Evolutionary conservation across 1,140 invertebrate species (phyloP).

Genomic region (Bombus cullumanus): DNA sequence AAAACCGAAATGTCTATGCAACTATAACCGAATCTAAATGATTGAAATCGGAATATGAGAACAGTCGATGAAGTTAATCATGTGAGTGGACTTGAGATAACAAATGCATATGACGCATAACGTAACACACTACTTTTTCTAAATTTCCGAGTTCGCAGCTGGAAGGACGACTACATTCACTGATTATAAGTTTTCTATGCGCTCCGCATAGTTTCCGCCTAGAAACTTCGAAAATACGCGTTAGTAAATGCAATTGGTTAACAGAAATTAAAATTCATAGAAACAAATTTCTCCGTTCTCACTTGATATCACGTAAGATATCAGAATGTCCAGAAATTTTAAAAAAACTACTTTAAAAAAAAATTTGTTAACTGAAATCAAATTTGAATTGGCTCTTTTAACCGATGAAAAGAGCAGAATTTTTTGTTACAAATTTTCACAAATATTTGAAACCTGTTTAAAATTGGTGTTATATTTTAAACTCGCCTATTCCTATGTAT

Average conservation of each 20-base stretch:
- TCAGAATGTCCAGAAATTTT: not conserved
- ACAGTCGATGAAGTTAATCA: not conserved
- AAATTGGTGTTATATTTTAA: not conserved
- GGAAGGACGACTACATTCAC: constrained; percentile 79
- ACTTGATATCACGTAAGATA: not conserved
- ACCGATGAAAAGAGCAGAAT: not conserved
- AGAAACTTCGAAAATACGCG: constrained; percentile 7
- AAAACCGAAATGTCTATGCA: too few species aligned
- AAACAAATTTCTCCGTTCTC: not conserved
- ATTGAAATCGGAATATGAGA: not conserved
- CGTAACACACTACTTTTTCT: not conserved
- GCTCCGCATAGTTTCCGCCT: not conserved
- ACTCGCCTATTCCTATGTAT: too few species aligned
- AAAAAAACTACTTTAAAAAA: too few species aligned
- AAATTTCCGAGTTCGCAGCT: constrained; percentile 13
- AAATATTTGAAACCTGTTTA: too few species aligned
- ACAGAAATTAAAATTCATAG: not conserved
- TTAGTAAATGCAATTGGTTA: not conserved
- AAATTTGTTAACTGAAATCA: not conserved
- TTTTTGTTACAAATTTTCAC: not conserved
- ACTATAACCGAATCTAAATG: too few species aligned
- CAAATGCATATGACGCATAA: not conserved
- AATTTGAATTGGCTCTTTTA: not conserved
- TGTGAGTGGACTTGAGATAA: constrained; percentile 3
- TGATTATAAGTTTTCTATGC: constrained; percentile 22